These are phyloP conservation scores for Catharus bicknelli DNA, from an alignment of 2,113 vertebrate species.

Conservation along the genomic window DNA sequence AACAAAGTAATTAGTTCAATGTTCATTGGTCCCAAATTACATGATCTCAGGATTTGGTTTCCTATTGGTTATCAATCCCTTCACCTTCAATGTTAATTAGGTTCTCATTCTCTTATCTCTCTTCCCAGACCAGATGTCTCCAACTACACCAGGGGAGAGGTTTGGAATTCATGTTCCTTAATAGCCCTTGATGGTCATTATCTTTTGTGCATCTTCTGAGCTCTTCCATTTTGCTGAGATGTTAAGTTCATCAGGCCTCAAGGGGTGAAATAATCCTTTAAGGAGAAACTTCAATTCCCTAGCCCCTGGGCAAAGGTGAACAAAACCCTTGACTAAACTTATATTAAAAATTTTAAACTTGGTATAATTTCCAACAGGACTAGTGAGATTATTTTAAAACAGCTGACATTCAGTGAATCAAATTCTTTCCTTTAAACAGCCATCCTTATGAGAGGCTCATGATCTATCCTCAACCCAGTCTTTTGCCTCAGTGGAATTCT, in stretches of 20 bases:
- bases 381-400: background rate
- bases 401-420: background rate
- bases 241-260: background rate
- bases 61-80: background rate
- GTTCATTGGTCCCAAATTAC: background rate
- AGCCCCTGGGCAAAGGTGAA: background rate
- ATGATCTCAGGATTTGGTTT: background rate
- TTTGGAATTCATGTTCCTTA: background rate
- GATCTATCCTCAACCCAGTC: background rate
- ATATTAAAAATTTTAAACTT: background rate
- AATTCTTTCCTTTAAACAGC: background rate
- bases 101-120: background rate
- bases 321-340: background rate
- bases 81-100: rapidly evolving
- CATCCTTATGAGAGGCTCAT: rapidly evolving
- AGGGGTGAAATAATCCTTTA: background rate
- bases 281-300: background rate
- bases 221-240: background rate
- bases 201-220: background rate
- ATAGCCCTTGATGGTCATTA: background rate
- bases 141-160: background rate
- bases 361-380: background rate
- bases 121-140: background rate
- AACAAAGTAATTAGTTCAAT: background rate
- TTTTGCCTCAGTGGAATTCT: background rate